Evolutionary conservation across 2,797 vertebrate species (phyloP), one percentile per base, ranked within the genome.

Genomic region (Tragopan temminckii): DNA sequence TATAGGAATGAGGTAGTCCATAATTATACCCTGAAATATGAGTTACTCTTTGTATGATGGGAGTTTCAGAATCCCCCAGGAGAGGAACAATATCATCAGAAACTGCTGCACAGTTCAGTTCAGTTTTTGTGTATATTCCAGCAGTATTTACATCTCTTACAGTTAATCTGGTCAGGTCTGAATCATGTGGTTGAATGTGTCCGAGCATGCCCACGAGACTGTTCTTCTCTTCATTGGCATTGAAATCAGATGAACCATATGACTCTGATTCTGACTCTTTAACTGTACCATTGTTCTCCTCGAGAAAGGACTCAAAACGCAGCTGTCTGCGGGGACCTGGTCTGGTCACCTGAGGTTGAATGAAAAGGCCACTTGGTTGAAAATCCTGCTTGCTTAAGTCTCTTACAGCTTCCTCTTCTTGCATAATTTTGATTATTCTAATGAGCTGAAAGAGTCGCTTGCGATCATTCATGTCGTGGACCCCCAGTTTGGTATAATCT

Each of bases 381-480:
- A 96, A 88, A 61, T 64, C 80, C 71, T 87, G 76, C 29, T 96
- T 95, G 74, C 61, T 95, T 78, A 87, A 91, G n/a, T 77, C 86
- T 81, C 67, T 70, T 33, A 75, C 70, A 83, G 84, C 50, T 13
- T 95, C 96, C 93, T 98, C 97, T 67, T 97, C 94, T 45, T 98
- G 97, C 89, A 98, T 96, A 77, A 97, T 98, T 97, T 98, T 98
- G 96, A 99, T 96, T 72, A 98, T 97, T 92, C 98, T 98, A 87
- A 99, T 97, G 64, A 99, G 98, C 57, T 98, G 98, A 94, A 98
- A 98, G 72, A 99, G 98, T 27, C 97, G 98, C 90, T 98, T 98
- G 46, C 98, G 98, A 94, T 99, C 98, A 15, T 98, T 98, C 98
- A 98, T 98, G 63, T 97, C 97, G 27, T 90, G 93, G 33, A 99